Conservation (phyloP, 1,140 invertebrate genomes). For the Sminthurinus signatus region DNA sequence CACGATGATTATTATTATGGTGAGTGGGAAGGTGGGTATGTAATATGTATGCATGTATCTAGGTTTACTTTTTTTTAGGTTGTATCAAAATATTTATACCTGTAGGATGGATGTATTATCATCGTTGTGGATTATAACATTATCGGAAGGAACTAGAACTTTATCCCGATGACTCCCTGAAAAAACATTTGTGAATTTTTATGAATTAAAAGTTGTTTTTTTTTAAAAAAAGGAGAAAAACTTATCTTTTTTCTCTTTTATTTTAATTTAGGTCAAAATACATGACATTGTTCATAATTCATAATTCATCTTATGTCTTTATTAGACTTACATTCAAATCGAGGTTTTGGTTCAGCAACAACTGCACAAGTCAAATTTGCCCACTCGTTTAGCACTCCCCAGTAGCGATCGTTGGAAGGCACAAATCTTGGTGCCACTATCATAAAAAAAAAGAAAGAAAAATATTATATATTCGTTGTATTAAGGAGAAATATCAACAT, state of each 20-base stretch:
- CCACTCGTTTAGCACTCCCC: constrained; percentile 35
- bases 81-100: constrained; percentile 23
- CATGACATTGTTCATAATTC: too few relatives aligned
- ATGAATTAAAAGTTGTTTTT: too few relatives aligned
- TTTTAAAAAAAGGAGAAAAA: too few relatives aligned
- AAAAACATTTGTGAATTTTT: too few relatives aligned
- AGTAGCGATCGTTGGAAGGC: background rate
- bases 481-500: too few relatives aligned
- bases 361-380: constrained; percentile 40
- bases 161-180: constrained; percentile 18
- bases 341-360: constrained; percentile 33
- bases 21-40: background rate
- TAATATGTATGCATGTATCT: background rate
- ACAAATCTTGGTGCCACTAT: constrained; percentile 25
- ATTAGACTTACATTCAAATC: too few relatives aligned
- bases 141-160: constrained; percentile 21
- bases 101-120: constrained; percentile 37
- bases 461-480: too few relatives aligned
- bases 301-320: too few relatives aligned
- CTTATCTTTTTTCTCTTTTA: too few relatives aligned
- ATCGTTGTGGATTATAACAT: constrained; percentile 28
- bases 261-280: too few relatives aligned
- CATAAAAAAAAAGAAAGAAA: too few relatives aligned
- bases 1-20: background rate
- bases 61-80: too few relatives aligned